Conservation (phyloP, 2,113 vertebrate genomes). For the Octodon degus region DNA sequence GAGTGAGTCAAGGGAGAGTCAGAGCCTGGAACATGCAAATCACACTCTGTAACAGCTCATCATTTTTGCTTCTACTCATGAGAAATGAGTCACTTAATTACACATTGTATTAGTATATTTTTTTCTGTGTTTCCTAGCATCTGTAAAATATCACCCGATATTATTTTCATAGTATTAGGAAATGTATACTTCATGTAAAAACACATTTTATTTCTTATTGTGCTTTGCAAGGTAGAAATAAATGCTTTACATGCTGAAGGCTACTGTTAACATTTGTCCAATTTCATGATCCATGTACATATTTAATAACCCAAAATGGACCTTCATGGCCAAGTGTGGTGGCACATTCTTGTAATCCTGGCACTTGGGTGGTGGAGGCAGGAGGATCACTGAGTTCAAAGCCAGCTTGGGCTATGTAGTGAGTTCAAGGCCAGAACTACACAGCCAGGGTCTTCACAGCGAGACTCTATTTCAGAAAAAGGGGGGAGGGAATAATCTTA, state of each 20-base stretch:
- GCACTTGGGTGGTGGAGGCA: not conserved
- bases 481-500: not conserved
- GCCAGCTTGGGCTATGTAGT: not conserved
- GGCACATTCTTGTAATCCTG: no score
- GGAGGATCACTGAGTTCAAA: not conserved
- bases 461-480: not conserved
- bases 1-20: slow-evolving; percentile 11
- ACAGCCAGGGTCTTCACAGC: not conserved
- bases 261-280: not conserved
- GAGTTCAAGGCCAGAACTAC: not conserved
- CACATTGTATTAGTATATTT: not conserved
- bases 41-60: not conserved
- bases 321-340: not conserved
- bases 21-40: not conserved
- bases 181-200: slow-evolving; percentile 27
- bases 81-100: not conserved
- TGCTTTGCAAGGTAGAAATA: slow-evolving; percentile 21
- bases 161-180: slow-evolving; percentile 7
- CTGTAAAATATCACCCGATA: not conserved
- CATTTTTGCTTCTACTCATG: slow-evolving; percentile 23
- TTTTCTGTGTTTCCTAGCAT: slow-evolving; percentile 23
- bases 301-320: slow-evolving; percentile 23
- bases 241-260: not conserved
- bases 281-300: not conserved
- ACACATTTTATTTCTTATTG: slow-evolving; percentile 27